Base-by-base conservation (phyloP, 2,888 invertebrate genomes). In the Epistrophe grossulariae region DNA sequence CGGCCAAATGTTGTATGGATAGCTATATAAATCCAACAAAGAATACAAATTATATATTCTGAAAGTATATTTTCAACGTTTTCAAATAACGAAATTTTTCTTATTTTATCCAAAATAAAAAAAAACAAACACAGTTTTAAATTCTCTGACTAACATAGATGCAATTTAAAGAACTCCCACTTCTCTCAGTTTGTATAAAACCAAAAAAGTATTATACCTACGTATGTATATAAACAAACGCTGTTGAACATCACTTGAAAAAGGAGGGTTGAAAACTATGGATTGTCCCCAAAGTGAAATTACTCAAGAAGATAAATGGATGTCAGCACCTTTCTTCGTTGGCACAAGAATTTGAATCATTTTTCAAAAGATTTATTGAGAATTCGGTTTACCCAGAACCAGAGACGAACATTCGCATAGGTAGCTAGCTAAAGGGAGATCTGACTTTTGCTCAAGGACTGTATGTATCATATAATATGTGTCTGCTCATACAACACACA, bases 301-400 rank as follows among this genome's bases (percentile, higher is more conserved):
- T 87, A 87, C 83, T 87, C 87, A 87, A 72, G 60, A 87, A 87
- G 87, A 87, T 87, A 87, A 87, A 87, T 87, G 87, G 79, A 72
- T 87, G 87, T 87, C 87, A 87, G 79, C 87, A 87, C 82, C 87
- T 82, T 83, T 72, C 82, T 74, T 40, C 73, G 60, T 68, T 82
- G 87, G 60, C 76, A 79, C 82, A 43, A 82, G 83, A 83, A 87
- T 82, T 82, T 87, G 87, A 82, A 87, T 87, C 82, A 87, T 87
- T 87, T 87, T 87, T 87, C 83, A 79, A 76, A 76, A 87, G 87
- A 87, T 87, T 87, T 87, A 87, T 87, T 68, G 87, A 66, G 76
- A 59, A 60, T 57, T 79, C 57, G 79, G 79, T 72, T 87, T 79
- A 87, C 85, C 82, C 57, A 38, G 52, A 9, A 38, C 17, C 60